These are phyloP conservation scores for Teleopsis dalmanni DNA, from an alignment of 1,140 invertebrate species.

Conservation along the genomic window DNA sequence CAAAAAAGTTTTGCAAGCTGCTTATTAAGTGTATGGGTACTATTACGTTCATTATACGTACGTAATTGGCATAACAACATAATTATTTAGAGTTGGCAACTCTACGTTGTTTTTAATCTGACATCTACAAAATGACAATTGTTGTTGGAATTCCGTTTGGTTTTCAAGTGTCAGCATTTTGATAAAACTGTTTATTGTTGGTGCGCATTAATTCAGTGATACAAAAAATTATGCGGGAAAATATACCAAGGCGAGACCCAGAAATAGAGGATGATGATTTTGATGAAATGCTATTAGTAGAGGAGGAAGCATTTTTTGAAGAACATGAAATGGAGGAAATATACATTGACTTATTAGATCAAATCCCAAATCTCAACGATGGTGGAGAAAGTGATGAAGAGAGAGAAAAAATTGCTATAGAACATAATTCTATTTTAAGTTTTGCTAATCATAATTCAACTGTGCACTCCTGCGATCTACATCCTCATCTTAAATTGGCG, in stretches of 20 bases:
- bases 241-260: slow-evolving; percentile 32
- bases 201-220: too few relatives aligned
- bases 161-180: too few relatives aligned
- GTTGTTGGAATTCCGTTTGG: too few relatives aligned
- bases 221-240: slow-evolving; percentile 39
- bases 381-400: slow-evolving; percentile 22
- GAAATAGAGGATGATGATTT: slow-evolving; percentile 28
- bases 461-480: slow-evolving; percentile 42
- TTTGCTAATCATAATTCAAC: slow-evolving; percentile 43
- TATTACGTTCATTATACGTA: too few relatives aligned
- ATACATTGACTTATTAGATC: slow-evolving; percentile 27
- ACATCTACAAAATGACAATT: too few relatives aligned
- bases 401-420: too few relatives aligned
- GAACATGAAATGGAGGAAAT: slow-evolving; percentile 34
- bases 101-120: too few relatives aligned
- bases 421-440: slow-evolving; percentile 43
- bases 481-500: slow-evolving; percentile 43
- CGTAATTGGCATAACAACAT: too few relatives aligned
- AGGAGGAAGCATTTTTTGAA: slow-evolving; percentile 14
- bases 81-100: too few relatives aligned
- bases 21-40: too few relatives aligned
- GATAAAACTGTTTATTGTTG: too few relatives aligned
- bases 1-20: too few relatives aligned
- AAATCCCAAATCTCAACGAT: slow-evolving; percentile 21
- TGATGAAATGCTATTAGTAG: slow-evolving; percentile 27